These are phyloP conservation scores for Malurus melanocephalus DNA, from an alignment of 2,113 vertebrate genomes.

Conservation along the genomic window DNA sequence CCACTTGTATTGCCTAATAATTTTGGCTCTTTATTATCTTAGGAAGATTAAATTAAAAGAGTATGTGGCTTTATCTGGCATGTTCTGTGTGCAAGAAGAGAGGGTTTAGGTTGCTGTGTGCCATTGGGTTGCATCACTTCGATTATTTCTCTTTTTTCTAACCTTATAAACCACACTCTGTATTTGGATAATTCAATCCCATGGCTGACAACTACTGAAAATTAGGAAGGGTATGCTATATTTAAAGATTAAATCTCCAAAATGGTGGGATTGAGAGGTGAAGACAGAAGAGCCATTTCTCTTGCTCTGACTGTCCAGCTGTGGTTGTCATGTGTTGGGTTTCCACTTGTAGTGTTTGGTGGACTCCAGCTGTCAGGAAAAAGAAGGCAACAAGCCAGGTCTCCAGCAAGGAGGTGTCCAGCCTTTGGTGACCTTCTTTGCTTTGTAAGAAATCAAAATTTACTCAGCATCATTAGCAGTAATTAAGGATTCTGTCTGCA, in stretches of 20 bases:
- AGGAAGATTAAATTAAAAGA: neutral
- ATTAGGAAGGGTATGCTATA: neutral
- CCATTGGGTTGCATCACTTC: neutral
- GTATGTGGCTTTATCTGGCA: neutral
- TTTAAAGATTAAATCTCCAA: neutral
- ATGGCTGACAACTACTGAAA: neutral
- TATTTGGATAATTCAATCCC: neutral
- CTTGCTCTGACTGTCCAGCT: neutral
- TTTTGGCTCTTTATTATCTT: neutral
- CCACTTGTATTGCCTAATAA: neutral
- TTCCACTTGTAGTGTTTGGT: neutral
- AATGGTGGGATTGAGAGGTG: accelerated
- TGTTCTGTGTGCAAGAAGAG: neutral
- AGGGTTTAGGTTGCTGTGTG: neutral
- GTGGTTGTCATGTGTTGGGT: neutral
- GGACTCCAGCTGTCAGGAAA: neutral
- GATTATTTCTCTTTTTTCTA: neutral
- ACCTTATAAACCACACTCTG: neutral
- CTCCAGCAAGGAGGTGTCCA: neutral
- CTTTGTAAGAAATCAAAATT: neutral
- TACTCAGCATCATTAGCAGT: neutral
- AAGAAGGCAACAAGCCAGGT: neutral
- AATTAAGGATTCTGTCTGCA: neutral
- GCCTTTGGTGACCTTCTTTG: neutral
- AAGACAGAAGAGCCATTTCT: neutral